Evolutionary conservation across 1,140 invertebrate genomes (phyloP).

Genomic region (Harpegnathos saltator): DNA sequence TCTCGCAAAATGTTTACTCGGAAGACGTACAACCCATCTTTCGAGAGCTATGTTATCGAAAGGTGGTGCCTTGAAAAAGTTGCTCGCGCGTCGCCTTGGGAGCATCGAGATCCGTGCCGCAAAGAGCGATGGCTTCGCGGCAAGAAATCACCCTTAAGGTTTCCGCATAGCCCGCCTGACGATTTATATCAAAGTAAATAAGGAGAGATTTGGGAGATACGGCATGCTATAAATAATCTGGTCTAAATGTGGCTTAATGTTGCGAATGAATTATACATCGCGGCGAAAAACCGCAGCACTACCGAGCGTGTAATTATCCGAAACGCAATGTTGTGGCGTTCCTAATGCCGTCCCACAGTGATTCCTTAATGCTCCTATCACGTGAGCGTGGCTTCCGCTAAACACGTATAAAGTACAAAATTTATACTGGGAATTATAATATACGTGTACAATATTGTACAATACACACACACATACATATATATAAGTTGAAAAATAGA

Average conservation of each 20-base stretch:
- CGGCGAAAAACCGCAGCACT: background rate
- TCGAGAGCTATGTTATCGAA: conserved; percentile 38
- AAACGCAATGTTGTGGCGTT: conserved; percentile 22
- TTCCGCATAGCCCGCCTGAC: conserved; percentile 22
- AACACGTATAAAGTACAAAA: background rate
- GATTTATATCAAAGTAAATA: conserved; percentile 58
- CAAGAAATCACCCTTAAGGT: conserved; percentile 51
- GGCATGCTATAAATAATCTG: conserved; percentile 25
- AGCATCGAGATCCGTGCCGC: conserved; percentile 35
- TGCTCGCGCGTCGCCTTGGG: conserved; percentile 46
- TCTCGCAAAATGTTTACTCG: conserved; percentile 31
- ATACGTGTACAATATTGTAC: background rate
- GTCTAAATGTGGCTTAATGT: conserved; percentile 3
- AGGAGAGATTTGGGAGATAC: conserved; percentile 34
- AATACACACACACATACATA: no score
- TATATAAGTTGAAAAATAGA: no score
- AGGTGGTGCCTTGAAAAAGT: conserved; percentile 44
- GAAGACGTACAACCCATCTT: conserved; percentile 44
- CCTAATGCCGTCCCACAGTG: background rate
- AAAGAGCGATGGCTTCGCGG: conserved; percentile 43
- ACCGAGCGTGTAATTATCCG: background rate
- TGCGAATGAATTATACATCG: background rate
- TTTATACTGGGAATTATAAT: no score
- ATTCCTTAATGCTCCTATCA: conserved; percentile 11
- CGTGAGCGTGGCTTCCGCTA: background rate